A percentile compares a stretch with the other conserved stretches of the same genome.
Evolutionary conservation across 2,113 vertebrate species (phyloP).

Genomic region (Lepus timidus): DNA sequence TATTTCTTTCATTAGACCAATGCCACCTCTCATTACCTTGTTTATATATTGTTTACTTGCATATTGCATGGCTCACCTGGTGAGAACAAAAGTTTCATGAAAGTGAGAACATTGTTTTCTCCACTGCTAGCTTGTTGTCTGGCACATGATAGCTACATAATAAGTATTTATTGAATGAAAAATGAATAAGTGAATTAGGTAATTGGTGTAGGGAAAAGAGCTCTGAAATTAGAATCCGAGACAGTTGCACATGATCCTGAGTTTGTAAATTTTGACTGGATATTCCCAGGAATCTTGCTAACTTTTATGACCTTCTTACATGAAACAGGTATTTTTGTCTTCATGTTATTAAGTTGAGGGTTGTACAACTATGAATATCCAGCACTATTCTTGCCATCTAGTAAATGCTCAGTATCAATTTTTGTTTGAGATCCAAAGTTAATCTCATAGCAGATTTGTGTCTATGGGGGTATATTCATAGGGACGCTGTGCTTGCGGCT

Average conservation of each 20-base stretch:
- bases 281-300: neutral
- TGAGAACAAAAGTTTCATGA: neutral
- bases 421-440: neutral
- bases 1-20: neutral
- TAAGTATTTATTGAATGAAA: slow-evolving; percentile 1
- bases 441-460: neutral
- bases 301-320: neutral
- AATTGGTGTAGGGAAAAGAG: neutral
- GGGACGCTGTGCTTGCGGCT: neutral
- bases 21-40: neutral
- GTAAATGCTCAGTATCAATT: neutral
- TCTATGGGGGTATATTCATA: neutral
- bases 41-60: neutral
- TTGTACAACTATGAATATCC: neutral
- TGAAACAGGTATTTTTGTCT: neutral
- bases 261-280: neutral
- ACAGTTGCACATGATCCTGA: neutral
- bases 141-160: neutral
- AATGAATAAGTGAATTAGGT: neutral
- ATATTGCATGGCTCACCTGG: neutral
- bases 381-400: neutral
- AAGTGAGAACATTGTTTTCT: neutral
- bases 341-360: neutral
- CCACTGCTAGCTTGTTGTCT: neutral
- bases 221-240: neutral